phyloP scores from a whole-genome alignment of 2,797 vertebrate genomes.

The Vipera ursinii region DNA sequence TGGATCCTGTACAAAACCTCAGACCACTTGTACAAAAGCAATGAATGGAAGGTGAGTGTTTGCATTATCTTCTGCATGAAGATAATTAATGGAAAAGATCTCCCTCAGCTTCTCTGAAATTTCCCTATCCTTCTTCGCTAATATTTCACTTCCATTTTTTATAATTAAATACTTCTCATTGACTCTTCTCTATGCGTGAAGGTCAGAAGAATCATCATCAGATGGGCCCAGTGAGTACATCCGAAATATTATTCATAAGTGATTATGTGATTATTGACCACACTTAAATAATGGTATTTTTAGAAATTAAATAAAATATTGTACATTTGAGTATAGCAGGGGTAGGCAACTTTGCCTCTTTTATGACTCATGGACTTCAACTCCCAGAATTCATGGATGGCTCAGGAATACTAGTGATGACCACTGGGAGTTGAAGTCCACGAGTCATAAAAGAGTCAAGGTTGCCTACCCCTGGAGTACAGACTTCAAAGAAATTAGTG shows the following conservation, averaged over 20 bases:
- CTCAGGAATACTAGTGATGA: too few relatives aligned
- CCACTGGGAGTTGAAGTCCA: too few relatives aligned
- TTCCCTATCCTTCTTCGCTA: not conserved
- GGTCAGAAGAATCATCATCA: not conserved
- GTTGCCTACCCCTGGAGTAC: not conserved
- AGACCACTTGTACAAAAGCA: not conserved
- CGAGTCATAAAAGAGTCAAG: too few relatives aligned
- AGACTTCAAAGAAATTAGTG: not conserved
- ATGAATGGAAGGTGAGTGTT: not conserved
- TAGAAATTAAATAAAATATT: not conserved
- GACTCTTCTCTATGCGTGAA: not conserved
- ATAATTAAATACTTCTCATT: not conserved
- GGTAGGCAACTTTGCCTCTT: too few relatives aligned
- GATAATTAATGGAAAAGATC: not conserved
- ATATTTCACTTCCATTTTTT: not conserved
- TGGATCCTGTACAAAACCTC: not conserved
- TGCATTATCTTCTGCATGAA: not conserved
- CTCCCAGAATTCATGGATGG: too few relatives aligned
- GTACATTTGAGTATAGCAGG: not conserved
- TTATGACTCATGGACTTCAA: too few relatives aligned
- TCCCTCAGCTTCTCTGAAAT: not conserved
- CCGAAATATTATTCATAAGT: not conserved
- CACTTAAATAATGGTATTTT: not conserved
- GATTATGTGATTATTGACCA: not conserved
- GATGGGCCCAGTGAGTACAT: not conserved